Base-by-base conservation (phyloP, 2,888 invertebrate species). In the Dendrolimus pini region DNA sequence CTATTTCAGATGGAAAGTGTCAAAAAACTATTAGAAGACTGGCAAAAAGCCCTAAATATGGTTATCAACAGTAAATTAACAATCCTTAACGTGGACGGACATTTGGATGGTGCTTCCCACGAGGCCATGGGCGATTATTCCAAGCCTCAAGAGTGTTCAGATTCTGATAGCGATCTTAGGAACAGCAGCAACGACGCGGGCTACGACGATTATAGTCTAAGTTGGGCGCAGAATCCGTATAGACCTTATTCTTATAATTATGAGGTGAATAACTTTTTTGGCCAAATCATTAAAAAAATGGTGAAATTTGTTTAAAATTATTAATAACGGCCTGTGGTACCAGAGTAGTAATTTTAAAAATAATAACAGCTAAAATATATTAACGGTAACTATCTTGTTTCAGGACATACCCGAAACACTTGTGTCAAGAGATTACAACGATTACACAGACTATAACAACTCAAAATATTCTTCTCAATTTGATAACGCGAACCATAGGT, bases 51-150 rank as follows among this genome's bases (percentile, higher is more conserved):
- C 6, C 67, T 90, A 2, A 83, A 77, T 61, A 79, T 78, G 77
- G 87, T 85, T 52, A 80, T 84, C 58, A 82, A 83, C 59, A 80
- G 71, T 61, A 82, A 82, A 64, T 61, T 82, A 58, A 74, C 77
- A 7, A 68, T 80, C 30, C 61, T 83, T 56, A 80, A 74, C 60
- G 71, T 73, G 53, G 83, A 83, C 57, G 57, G 77, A 52, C 77
- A 74, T 41, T 65, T 80, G 7, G 83, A 83, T 60, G 66, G 77
- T n/a, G 75, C 77, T 18, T 82, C 85, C 7, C 83, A 82, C 55
- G 85, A 85, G 58, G 85, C 85, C 2, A 84, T 84, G 81, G 88
- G 85, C 7, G 88, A 86, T 61, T 82, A 78, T 62, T 77, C 81
- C 8, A 85, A 85, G 62, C 75, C 75, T 7, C 72, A 73, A n/a